phyloP scores from a whole-genome alignment of 2,113 vertebrate genomes.

The Calonectris borealis region DNA sequence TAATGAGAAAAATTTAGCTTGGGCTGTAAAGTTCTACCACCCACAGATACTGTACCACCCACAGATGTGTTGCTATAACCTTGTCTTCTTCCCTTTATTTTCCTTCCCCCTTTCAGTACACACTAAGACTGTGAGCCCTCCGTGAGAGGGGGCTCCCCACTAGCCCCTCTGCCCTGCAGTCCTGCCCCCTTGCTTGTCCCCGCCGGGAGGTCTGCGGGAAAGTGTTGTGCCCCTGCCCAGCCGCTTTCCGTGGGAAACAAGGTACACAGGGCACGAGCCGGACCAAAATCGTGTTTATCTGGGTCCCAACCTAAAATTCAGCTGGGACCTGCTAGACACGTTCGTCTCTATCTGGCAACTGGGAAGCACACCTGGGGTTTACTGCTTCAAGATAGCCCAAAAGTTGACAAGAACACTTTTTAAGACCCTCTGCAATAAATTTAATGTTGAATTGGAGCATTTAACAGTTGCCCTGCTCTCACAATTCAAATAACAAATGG shows the following conservation, averaged over 20 bases:
- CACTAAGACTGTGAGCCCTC: neutral
- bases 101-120: neutral
- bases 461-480: neutral
- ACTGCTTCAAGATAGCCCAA: neutral
- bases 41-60: conserved; percentile 7
- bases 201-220: neutral
- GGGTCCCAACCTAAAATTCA: neutral
- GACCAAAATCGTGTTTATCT: neutral
- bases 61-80: neutral
- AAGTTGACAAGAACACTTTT: neutral
- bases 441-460: neutral
- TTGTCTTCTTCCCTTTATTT: conserved; percentile 13
- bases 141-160: rapidly evolving
- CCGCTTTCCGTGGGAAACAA: neutral
- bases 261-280: neutral
- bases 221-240: neutral
- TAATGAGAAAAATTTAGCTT: conserved; percentile 10
- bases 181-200: neutral
- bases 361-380: neutral
- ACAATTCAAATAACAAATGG: neutral
- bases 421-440: neutral
- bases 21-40: neutral
- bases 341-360: neutral
- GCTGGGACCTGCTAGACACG: neutral
- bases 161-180: neutral